Base-by-base conservation (phyloP, 2,888 invertebrate genomes). In the Maniola hyperantus region DNA sequence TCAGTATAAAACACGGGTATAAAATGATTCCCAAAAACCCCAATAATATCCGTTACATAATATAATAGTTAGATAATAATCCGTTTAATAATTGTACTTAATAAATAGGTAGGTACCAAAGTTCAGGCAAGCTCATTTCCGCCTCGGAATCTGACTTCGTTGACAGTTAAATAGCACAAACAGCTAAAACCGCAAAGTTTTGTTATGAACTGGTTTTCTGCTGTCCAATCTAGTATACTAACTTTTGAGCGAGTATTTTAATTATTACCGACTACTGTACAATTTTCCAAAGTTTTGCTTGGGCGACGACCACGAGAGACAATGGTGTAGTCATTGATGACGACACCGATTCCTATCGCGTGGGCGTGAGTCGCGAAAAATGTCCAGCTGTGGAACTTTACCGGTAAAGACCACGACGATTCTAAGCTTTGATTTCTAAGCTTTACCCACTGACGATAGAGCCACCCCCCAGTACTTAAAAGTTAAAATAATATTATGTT, bases 131-230 rank as follows among this genome's bases (percentile, higher is more conserved):
- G 53, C n/a, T 53, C 53, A 34, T 53, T 53, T 53, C 53, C 53
- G 53, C 34, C 2, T 13, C 33, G 33, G n/a, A 13, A 7, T 34
- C 34, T 34, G 26, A 53, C 53, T 33, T 6, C 34, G 53, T 34
- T 53, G 53, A 53, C 53, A 53, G 53, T 53, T 15, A 34, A 53
- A 53, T 51, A 51, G 26, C 51, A 33, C 51, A 33, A 51, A 50
- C 10, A 26, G 34, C n/a, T 34, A 34, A 34, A 34, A 53, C 34
- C 2, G 50, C n/a, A 53, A 53, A 33, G 53, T 53, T 53, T n/a
- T 53, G 34, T 53, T 34, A 34, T 53, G 34, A 53, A 33, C 33
- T 7, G 53, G n/a, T 33, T 53, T 34, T 34, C 34, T 34, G 53
- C n/a, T 33, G 53, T 33, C 53, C 53, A 53, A 13, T 34, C n/a